Evolutionary conservation across 2,797 vertebrate species (phyloP).

Genomic region (Leucoraja ocellata): DNA sequence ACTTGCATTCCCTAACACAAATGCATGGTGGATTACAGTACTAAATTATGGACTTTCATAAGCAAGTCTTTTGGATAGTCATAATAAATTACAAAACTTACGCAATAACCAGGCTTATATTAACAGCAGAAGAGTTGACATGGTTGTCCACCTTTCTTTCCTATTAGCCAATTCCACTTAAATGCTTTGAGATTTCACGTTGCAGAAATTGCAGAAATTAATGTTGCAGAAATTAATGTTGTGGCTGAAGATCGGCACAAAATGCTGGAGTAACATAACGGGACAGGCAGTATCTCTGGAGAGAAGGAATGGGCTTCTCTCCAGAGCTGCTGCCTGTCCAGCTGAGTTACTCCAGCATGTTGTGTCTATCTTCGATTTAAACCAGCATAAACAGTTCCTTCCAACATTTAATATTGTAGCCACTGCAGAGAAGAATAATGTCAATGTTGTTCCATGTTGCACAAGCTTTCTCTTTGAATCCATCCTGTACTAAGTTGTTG

Average conservation of each 20-base stretch:
- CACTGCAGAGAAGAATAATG: neutral
- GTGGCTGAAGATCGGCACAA: too few relatives aligned
- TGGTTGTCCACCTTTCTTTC: neutral
- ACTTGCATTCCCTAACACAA: neutral
- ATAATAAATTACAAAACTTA: neutral
- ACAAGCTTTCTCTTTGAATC: neutral
- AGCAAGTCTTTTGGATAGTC: neutral
- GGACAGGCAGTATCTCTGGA: too few relatives aligned
- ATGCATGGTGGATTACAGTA: neutral
- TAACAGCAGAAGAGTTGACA: neutral
- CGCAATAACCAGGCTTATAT: neutral
- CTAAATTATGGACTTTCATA: neutral
- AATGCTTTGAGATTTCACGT: neutral
- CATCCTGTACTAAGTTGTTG: neutral
- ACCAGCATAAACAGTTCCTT: too few relatives aligned
- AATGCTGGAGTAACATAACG: neutral
- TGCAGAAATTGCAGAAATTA: too few relatives aligned
- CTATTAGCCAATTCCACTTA: neutral
- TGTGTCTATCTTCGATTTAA: too few relatives aligned
- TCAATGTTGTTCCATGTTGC: neutral
- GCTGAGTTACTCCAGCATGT: too few relatives aligned
- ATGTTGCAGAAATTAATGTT: neutral
- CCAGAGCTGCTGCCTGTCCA: too few relatives aligned
- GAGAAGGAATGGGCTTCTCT: too few relatives aligned
- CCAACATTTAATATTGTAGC: neutral